Conservation (phyloP, 2,797 vertebrate species). For the Caiman crocodilus region DNA sequence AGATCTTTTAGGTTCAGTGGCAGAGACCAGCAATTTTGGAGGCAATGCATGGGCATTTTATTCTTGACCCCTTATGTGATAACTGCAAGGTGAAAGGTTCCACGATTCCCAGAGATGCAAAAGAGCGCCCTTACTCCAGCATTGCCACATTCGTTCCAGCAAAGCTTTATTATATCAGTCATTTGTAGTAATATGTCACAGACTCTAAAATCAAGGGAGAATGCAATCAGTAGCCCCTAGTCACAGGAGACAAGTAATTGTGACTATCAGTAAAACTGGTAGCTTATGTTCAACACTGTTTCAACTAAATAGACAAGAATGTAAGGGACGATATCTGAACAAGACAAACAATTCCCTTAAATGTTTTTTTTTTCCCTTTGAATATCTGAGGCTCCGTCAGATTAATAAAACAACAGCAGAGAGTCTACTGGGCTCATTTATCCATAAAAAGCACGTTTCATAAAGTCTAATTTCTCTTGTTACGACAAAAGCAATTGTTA, state of each 20-base stretch:
- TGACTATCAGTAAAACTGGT: neutral
- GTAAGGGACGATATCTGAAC: neutral
- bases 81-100: neutral
- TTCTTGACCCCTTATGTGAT: neutral
- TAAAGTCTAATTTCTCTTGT: constrained; percentile 41
- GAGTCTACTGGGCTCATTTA: constrained; percentile 7
- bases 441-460: constrained; percentile 27
- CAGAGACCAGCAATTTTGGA: neutral
- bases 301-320: neutral
- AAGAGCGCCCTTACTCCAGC: no score
- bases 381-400: constrained; percentile 19
- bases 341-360: constrained; percentile 47
- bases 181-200: constrained; percentile 22
- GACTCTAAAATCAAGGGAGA: no score
- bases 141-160: neutral
- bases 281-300: neutral
- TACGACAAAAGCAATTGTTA: constrained; percentile 41
- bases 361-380: neutral
- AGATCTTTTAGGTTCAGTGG: neutral
- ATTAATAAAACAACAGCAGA: constrained; percentile 2
- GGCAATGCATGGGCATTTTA: neutral
- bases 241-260: constrained; percentile 14
- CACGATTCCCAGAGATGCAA: neutral
- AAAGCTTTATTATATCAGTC: constrained; percentile 29
- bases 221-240: neutral